phyloP scores from a whole-genome alignment of 2,113 vertebrate genomes.

The Phyllopteryx taeniolatus region DNA sequence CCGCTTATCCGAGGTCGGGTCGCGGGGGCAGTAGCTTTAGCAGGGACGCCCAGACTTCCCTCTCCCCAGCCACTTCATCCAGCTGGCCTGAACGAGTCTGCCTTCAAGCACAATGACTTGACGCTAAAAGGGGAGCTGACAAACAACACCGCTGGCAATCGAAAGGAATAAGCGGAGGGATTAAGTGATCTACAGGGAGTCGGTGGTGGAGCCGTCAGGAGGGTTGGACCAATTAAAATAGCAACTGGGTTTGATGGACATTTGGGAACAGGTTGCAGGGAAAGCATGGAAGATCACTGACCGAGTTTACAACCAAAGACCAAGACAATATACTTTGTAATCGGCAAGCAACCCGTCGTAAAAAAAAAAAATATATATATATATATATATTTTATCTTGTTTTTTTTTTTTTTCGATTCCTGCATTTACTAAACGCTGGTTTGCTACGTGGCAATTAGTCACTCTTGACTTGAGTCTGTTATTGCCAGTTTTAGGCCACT shows the following conservation, averaged over 20 bases:
- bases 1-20: too few species aligned
- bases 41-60: too few species aligned
- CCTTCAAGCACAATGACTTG: neutral
- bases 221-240: slow-evolving; percentile 30
- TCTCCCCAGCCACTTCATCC: too few species aligned
- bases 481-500: slow-evolving; percentile 36
- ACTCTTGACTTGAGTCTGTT: slow-evolving; percentile 33
- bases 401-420: neutral
- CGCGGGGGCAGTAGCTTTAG: too few species aligned
- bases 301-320: neutral
- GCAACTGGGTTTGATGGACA: slow-evolving; percentile 41
- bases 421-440: neutral
- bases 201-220: slow-evolving; percentile 1
- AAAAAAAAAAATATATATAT: too few species aligned
- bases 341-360: neutral
- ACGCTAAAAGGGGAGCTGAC: slow-evolving; percentile 28
- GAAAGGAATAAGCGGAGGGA: slow-evolving; percentile 52
- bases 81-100: neutral
- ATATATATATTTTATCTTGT: too few species aligned
- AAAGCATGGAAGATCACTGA: slow-evolving; percentile 1
- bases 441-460: slow-evolving; percentile 22
- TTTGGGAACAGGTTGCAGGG: slow-evolving; percentile 16
- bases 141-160: slow-evolving; percentile 55
- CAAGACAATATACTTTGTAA: neutral
- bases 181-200: slow-evolving; percentile 53